Evolutionary conservation across 2,113 vertebrate genomes (phyloP).

Genomic region (Ibidorhyncha struthersii): DNA sequence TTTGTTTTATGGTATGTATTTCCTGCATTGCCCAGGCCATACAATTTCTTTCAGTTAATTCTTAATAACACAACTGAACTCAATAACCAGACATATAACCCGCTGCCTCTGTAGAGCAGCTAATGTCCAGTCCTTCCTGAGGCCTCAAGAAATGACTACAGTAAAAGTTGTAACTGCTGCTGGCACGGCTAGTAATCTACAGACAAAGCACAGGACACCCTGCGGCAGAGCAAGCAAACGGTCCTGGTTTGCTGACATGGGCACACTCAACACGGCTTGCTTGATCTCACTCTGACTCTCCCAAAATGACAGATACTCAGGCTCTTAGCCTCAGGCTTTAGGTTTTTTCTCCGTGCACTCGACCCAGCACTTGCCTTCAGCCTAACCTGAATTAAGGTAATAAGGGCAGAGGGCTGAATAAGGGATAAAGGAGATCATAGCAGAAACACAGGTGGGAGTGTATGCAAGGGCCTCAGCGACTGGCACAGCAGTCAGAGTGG

Average conservation of each 20-base stretch:
- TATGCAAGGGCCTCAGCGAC: neutral
- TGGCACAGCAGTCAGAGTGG: neutral
- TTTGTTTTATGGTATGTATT: constrained; percentile 11
- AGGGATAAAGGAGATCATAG: neutral
- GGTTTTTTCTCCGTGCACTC: neutral
- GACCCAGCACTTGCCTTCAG: neutral
- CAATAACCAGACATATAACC: neutral
- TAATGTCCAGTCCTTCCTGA: neutral
- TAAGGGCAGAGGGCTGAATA: neutral
- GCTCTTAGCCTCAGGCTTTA: neutral
- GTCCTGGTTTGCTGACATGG: neutral
- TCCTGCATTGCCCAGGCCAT: neutral
- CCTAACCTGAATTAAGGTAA: neutral
- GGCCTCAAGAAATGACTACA: neutral
- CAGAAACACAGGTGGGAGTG: neutral
- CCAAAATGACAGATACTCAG: neutral
- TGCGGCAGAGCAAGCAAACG: neutral
- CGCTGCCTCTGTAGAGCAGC: neutral
- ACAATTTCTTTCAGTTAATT: neutral
- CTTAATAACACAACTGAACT: neutral
- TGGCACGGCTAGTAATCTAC: neutral
- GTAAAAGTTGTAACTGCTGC: neutral
- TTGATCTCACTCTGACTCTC: neutral
- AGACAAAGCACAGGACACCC: neutral
- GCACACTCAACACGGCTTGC: accelerated